These are phyloP conservation scores for Polyploca ridens DNA, from an alignment of 2,888 invertebrate species.

Conservation along the genomic window DNA sequence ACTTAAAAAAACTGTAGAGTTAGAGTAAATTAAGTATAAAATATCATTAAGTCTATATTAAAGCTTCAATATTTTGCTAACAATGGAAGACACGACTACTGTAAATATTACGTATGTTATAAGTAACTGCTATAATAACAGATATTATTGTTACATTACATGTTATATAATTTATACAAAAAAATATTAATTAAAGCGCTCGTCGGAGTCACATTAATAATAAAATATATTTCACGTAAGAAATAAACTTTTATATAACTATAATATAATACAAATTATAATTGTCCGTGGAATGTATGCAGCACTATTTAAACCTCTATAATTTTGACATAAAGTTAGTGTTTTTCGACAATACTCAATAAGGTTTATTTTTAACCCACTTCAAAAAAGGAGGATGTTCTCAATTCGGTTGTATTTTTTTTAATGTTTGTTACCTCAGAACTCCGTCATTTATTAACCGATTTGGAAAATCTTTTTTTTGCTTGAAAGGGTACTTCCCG, in stretches of 20 bases:
- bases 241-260: neutral
- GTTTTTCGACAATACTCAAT: no score
- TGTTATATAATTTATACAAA: conserved; percentile 27
- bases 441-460: no score
- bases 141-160: neutral
- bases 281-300: neutral
- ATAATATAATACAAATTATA: neutral
- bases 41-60: conserved; percentile 67
- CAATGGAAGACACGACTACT: conserved; percentile 66
- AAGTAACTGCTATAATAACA: neutral
- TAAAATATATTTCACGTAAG: conserved; percentile 17
- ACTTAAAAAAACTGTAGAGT: neutral
- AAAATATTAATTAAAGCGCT: conserved; percentile 46
- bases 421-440: no score
- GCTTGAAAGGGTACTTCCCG: no score
- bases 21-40: neutral
- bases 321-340: no score
- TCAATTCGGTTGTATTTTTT: no score
- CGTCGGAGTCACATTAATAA: conserved; percentile 43
- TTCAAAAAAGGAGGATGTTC: no score
- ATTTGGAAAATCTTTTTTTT: no score
- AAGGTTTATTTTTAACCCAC: no score
- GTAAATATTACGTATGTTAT: conserved; percentile 29
- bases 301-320: neutral
- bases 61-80: conserved; percentile 72